Percentiles rank a stretch among this genome's conserved stretches.
Conservation (phyloP, 2,888 invertebrate species). For the Schizaphis graminum region DNA sequence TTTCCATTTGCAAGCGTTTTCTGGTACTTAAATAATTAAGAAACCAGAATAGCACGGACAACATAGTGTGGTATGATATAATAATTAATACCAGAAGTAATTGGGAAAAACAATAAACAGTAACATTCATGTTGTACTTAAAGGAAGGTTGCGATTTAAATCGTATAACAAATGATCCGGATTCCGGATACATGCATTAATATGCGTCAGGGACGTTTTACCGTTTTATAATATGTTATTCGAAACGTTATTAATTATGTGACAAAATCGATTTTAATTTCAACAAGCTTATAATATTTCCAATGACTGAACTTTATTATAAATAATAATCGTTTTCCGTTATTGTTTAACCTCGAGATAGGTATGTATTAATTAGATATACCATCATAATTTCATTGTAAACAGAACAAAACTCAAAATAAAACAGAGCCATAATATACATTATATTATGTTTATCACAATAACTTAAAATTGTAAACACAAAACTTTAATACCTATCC, state of each 20-base stretch:
- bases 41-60: background rate
- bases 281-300: constrained; percentile 37
- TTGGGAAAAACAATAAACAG: background rate
- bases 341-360: background rate
- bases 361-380: background rate
- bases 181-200: constrained; percentile 25
- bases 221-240: background rate
- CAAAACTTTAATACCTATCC: no score
- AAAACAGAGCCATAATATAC: background rate
- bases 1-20: background rate
- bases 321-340: constrained; percentile 38
- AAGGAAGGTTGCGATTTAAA: constrained; percentile 35
- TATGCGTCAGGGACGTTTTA: constrained; percentile 39
- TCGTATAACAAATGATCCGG: constrained; percentile 14
- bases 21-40: background rate
- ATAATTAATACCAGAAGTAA: background rate
- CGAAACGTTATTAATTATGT: constrained; percentile 26
- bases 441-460: background rate
- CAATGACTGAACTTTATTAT: constrained; percentile 18
- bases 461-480: no score
- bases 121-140: background rate
- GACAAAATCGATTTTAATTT: constrained; percentile 45
- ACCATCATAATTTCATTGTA: background rate
- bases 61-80: background rate
- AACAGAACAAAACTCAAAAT: background rate